Percentiles rank a stretch among this genome's conserved stretches.
Conservation (phyloP, 35 echinoderm and acorn worm species). For the Lytechinus pictus region DNA sequence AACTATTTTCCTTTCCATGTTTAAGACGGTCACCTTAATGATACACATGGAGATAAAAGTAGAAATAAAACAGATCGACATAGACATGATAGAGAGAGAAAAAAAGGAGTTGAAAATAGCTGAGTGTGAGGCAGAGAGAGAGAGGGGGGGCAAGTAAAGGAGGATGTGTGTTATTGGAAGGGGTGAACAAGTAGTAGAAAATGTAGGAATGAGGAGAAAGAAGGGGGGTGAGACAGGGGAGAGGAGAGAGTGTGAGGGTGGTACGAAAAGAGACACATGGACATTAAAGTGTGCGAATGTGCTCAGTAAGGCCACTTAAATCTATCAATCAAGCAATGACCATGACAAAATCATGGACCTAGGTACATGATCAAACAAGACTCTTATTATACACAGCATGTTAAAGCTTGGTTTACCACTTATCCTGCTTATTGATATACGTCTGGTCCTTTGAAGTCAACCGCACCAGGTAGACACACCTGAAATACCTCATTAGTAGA, state of each 20-base stretch:
- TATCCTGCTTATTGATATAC: not conserved
- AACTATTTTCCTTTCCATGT: too few relatives aligned
- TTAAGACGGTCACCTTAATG: too few relatives aligned
- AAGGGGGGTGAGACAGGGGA: not conserved
- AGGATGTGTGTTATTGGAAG: not conserved
- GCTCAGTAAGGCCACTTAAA: not conserved
- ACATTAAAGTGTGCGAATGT: too few relatives aligned
- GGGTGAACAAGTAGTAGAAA: not conserved
- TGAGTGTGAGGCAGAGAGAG: too few relatives aligned
- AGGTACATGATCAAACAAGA: not conserved
- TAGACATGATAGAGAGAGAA: not conserved
- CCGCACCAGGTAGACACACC: not conserved
- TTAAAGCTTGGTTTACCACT: not conserved
- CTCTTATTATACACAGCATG: not conserved
- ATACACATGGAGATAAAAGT: not conserved
- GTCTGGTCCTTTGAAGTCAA: not conserved
- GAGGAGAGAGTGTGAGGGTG: not conserved
- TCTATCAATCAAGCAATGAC: not conserved
- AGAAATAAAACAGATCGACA: not conserved
- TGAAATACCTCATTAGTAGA: not conserved
- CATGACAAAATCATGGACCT: too few relatives aligned
- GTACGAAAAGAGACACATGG: too few relatives aligned
- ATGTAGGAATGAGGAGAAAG: not conserved
- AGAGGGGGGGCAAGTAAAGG: too few relatives aligned
- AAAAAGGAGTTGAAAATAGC: too few relatives aligned